A percentile compares a stretch with the other conserved stretches of the same genome.
These are phyloP conservation scores for Chlorospingus semifuscus DNA, from an alignment of 2,797 vertebrate species.

Conservation along the genomic window DNA sequence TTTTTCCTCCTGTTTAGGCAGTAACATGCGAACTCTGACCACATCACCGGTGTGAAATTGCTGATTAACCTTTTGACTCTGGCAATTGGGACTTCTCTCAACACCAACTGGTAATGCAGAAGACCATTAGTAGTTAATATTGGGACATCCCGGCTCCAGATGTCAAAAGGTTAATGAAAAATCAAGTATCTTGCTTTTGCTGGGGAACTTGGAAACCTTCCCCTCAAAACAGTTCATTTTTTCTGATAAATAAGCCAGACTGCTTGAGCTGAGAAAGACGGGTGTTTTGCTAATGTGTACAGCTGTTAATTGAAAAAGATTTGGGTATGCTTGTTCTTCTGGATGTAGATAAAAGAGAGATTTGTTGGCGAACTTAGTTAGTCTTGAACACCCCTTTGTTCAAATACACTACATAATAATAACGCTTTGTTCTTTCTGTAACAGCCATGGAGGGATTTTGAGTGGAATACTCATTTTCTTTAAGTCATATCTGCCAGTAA, in stretches of 20 bases:
- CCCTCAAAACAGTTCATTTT: slow-evolving; percentile 46
- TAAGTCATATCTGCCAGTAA: slow-evolving; percentile 78
- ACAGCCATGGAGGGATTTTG: slow-evolving; percentile 72
- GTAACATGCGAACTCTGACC: slow-evolving; percentile 35
- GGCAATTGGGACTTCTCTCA: slow-evolving; percentile 36
- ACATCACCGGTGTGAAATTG: slow-evolving; percentile 60
- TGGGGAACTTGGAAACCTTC: slow-evolving; percentile 45
- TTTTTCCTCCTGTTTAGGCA: background rate
- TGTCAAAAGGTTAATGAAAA: slow-evolving; percentile 75
- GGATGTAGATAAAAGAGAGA: slow-evolving; percentile 68
- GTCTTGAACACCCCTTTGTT: slow-evolving; percentile 72
- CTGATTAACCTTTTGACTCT: slow-evolving; percentile 71
- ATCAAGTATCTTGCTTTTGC: slow-evolving; percentile 64
- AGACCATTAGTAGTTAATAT: slow-evolving; percentile 58
- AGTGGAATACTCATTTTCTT: slow-evolving; percentile 76
- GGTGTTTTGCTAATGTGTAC: slow-evolving; percentile 61
- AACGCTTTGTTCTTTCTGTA: slow-evolving; percentile 77
- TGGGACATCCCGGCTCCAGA: slow-evolving; percentile 45
- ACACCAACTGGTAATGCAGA: slow-evolving; percentile 62
- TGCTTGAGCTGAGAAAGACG: slow-evolving; percentile 50
- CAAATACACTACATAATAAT: slow-evolving; percentile 72
- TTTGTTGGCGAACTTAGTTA: slow-evolving; percentile 68
- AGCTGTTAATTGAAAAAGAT: slow-evolving; percentile 75
- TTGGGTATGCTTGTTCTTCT: slow-evolving; percentile 65
- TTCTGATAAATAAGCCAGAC: slow-evolving; percentile 55